Percentiles rank a stretch among this genome's conserved stretches.
Conservation (phyloP, 2,113 vertebrate genomes). For the Hippolais icterina region DNA sequence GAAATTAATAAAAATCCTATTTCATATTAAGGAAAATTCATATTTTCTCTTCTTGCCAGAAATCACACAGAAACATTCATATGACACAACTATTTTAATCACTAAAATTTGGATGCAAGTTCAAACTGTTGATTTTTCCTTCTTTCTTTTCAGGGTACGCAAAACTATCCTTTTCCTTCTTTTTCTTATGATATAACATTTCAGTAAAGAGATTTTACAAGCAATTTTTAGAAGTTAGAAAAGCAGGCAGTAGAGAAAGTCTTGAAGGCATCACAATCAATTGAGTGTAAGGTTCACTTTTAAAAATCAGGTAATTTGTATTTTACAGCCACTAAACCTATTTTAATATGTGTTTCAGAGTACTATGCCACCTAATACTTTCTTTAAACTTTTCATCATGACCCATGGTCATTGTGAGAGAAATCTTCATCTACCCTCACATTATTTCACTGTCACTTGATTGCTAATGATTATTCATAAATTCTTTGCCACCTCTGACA, state of each 20-base stretch:
- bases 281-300: neutral
- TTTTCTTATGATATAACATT: neutral
- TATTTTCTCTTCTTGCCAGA: neutral
- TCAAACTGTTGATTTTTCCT: neutral
- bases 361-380: neutral
- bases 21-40: neutral
- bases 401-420: neutral
- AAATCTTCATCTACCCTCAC: neutral
- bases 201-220: neutral
- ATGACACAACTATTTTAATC: neutral
- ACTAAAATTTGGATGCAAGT: neutral
- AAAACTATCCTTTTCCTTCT: neutral
- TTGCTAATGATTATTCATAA: neutral
- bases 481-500: neutral
- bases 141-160: neutral
- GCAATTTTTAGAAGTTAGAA: neutral
- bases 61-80: neutral
- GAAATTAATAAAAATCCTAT: neutral
- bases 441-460: neutral
- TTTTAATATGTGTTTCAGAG: neutral
- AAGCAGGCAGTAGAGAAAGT: neutral
- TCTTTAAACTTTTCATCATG: neutral
- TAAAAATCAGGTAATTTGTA: neutral
- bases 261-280: neutral
- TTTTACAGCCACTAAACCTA: neutral